phyloP scores from a whole-genome alignment of 2,113 vertebrate genomes.

The Heptranchias perlo region DNA sequence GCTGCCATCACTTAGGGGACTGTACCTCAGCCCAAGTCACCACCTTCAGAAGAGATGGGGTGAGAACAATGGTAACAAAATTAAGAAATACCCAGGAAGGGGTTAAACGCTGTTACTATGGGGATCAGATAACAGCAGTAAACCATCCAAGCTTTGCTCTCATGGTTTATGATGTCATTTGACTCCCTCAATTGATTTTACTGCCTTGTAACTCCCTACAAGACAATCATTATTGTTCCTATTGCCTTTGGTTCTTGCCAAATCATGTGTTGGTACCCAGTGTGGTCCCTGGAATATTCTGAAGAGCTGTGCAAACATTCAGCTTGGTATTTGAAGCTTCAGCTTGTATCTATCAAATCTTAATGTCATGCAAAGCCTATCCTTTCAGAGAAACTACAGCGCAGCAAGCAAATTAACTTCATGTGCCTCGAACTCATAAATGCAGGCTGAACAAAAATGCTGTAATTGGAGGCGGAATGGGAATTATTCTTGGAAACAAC shows the following conservation, averaged over 20 bases:
- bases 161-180: not conserved
- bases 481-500: slow-evolving; percentile 32
- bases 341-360: not conserved
- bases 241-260: not conserved
- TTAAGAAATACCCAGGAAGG: not conserved
- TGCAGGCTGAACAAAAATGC: slow-evolving; percentile 18
- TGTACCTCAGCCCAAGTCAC: not conserved
- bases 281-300: not conserved
- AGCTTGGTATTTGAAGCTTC: not conserved
- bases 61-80: not conserved
- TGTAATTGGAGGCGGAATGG: slow-evolving; percentile 26
- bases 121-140: not conserved
- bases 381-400: not conserved
- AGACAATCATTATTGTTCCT: not conserved
- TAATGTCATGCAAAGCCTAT: not conserved
- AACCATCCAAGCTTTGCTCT: not conserved
- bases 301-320: not conserved
- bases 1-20: not conserved
- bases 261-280: not conserved
- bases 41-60: not conserved
- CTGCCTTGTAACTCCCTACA: not conserved
- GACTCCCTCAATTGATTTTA: not conserved
- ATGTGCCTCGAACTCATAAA: not conserved
- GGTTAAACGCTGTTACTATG: slow-evolving; percentile 6
- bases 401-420: not conserved